Conservation (phyloP, 1,140 invertebrate species). For the Lethrus apterus region DNA sequence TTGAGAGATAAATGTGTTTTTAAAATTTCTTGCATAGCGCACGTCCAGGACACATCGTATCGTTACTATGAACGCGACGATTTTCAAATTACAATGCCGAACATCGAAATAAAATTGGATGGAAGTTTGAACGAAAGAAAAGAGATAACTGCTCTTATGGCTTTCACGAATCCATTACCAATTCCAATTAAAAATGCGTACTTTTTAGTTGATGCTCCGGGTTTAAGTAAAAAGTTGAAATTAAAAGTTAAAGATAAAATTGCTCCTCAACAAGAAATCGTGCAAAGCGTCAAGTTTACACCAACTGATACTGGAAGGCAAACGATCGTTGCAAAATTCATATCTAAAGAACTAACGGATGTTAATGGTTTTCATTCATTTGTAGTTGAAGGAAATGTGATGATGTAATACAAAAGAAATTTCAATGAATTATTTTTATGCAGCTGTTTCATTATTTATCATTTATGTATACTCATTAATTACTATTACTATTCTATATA, state of each 20-base stretch:
- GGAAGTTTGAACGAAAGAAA: conserved; percentile 55
- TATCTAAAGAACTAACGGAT: conserved; percentile 71
- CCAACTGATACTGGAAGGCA: conserved; percentile 64
- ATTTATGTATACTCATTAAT: too few species aligned
- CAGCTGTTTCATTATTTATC: too few species aligned
- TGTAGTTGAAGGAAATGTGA: conserved; percentile 44
- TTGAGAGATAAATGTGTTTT: conserved; percentile 76
- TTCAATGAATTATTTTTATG: too few species aligned
- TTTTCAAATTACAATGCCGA: conserved; percentile 80
- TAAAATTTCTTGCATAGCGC: conserved; percentile 75
- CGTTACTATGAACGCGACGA: conserved; percentile 87
- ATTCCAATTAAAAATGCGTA: conserved; percentile 62
- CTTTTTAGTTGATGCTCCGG: conserved; percentile 74
- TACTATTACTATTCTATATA: too few species aligned
- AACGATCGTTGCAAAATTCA: conserved; percentile 73
- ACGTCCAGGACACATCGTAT: conserved; percentile 72
- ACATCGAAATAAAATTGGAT: conserved; percentile 68
- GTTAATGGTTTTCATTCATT: conserved; percentile 70
- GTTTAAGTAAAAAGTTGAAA: conserved; percentile 62
- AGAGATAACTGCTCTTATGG: conserved; percentile 57
- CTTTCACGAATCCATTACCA: conserved; percentile 77
- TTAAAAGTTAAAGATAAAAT: conserved; percentile 57
- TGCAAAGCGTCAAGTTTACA: conserved; percentile 60
- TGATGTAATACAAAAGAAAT: too few species aligned
- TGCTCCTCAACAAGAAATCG: conserved; percentile 53